Percentiles rank a stretch among this genome's conserved stretches.
Conservation (phyloP, 2,113 vertebrate genomes). For the Dendrocopos noguchii region DNA sequence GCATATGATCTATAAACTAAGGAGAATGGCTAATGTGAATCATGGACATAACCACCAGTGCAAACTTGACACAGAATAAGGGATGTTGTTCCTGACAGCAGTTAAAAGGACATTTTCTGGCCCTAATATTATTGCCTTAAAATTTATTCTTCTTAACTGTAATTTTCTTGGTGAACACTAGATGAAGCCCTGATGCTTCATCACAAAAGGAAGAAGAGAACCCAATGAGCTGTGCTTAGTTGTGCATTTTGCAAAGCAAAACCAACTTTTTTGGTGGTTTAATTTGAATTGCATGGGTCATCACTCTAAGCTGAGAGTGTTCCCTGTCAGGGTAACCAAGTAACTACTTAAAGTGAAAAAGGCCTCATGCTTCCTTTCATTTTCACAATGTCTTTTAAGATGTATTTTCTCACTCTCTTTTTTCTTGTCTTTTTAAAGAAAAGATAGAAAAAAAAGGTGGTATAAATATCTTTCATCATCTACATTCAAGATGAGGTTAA, state of each 20-base stretch:
- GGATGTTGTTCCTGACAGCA: neutral
- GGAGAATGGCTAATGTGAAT: neutral
- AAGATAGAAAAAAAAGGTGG: neutral
- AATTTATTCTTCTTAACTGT: neutral
- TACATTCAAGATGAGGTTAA: neutral
- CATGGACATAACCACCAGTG: neutral
- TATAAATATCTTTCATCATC: neutral
- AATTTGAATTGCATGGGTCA: neutral
- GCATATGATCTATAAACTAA: neutral
- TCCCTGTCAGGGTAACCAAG: neutral
- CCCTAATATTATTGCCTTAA: neutral
- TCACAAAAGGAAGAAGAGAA: neutral
- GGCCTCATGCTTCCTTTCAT: neutral
- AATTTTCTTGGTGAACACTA: slow-evolving; percentile 36
- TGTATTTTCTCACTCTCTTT: neutral
- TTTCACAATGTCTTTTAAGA: neutral
- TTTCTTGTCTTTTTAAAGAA: neutral
- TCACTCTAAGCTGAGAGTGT: neutral
- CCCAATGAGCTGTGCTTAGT: neutral
- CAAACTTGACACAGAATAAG: neutral
- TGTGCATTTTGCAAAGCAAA: neutral
- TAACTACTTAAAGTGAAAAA: neutral
- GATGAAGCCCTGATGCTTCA: slow-evolving; percentile 49
- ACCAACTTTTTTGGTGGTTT: neutral
- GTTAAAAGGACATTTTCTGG: neutral